Conservation (phyloP, 2,888 invertebrate species). For the Cremastobaeus sp. region DNA sequence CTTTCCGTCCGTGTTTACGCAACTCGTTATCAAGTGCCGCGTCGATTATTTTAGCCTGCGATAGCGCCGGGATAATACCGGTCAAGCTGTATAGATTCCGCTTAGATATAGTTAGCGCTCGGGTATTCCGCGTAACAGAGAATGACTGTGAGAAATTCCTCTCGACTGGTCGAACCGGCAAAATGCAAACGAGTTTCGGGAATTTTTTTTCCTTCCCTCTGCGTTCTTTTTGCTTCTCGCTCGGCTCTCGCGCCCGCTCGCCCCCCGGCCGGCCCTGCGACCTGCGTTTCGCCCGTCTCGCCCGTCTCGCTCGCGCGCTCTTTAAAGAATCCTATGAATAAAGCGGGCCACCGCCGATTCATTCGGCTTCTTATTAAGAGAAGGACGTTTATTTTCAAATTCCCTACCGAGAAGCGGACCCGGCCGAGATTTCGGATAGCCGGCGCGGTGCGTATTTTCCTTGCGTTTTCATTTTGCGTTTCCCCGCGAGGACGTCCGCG, state of each 20-base stretch:
- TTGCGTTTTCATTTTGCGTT: too few species aligned
- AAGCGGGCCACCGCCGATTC: conserved; percentile 35
- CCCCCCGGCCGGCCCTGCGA: not conserved
- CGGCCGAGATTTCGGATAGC: too few species aligned
- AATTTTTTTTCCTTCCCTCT: conserved; percentile 28
- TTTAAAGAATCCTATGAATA: conserved; percentile 40
- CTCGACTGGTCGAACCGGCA: conserved; percentile 59
- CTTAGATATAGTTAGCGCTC: conserved; percentile 47
- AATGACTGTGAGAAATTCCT: conserved; percentile 58
- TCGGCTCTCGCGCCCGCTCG: not conserved
- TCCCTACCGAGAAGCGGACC: too few species aligned
- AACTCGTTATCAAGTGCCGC: too few species aligned
- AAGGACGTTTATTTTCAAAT: too few species aligned
- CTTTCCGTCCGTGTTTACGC: conserved; percentile 10
- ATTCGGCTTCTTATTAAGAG: conserved; percentile 30
- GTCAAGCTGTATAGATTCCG: conserved; percentile 33
- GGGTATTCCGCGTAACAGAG: conserved; percentile 51
- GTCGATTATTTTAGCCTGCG: conserved; percentile 16
- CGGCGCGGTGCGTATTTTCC: too few species aligned
- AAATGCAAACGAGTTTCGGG: conserved; percentile 55
- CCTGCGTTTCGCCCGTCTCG: not conserved
- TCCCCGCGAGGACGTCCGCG: not conserved
- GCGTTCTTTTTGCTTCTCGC: not conserved
- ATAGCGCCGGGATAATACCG: conserved; percentile 34
- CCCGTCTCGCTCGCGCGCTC: conserved; percentile 16